A percentile compares a stretch with the other conserved stretches of the same genome.
These are phyloP conservation scores for Scaptomyza tumidula DNA, from an alignment of 2,888 invertebrate genomes.

Conservation along the genomic window DNA sequence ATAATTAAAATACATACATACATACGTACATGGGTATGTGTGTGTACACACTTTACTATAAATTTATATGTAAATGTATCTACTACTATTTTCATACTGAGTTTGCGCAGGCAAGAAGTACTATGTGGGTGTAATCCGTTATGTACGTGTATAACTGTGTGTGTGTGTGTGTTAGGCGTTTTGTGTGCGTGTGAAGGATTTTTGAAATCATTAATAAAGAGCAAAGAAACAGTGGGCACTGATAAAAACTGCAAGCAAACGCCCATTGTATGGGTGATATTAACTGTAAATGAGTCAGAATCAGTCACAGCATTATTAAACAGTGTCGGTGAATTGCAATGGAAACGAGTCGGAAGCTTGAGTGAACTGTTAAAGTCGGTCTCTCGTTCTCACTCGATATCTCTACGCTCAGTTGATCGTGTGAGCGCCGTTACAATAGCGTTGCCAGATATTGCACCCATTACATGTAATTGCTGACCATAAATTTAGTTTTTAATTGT, in stretches of 20 bases:
- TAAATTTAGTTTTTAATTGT: not conserved
- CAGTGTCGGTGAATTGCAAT: slow-evolving; percentile 24
- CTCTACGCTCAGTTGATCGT: slow-evolving; percentile 20
- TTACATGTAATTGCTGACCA: slow-evolving; percentile 9
- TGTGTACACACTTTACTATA: slow-evolving; percentile 46
- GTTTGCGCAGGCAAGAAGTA: slow-evolving; percentile 57
- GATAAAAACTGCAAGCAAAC: slow-evolving; percentile 50
- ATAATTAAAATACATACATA: slow-evolving; percentile 41
- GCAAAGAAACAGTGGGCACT: slow-evolving; percentile 28
- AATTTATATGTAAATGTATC: slow-evolving; percentile 53
- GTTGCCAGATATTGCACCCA: slow-evolving; percentile 33
- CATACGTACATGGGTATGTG: slow-evolving; percentile 1
- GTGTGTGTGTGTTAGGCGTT: slow-evolving; percentile 16
- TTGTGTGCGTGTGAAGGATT: slow-evolving; percentile 46
- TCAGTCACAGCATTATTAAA: slow-evolving; percentile 15
- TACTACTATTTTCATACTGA: slow-evolving; percentile 59
- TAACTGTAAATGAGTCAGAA: slow-evolving; percentile 49
- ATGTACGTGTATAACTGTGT: slow-evolving; percentile 18
- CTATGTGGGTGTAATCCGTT: slow-evolving; percentile 28
- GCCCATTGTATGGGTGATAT: slow-evolving; percentile 50
- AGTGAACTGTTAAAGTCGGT: not conserved
- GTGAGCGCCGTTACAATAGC: slow-evolving; percentile 7
- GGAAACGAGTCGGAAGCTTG: slow-evolving; percentile 6
- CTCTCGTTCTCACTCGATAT: not conserved
- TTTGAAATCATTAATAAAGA: slow-evolving; percentile 38